Evolutionary conservation across 2,113 vertebrate species (phyloP).

Genomic region (Bufo bufo): DNA sequence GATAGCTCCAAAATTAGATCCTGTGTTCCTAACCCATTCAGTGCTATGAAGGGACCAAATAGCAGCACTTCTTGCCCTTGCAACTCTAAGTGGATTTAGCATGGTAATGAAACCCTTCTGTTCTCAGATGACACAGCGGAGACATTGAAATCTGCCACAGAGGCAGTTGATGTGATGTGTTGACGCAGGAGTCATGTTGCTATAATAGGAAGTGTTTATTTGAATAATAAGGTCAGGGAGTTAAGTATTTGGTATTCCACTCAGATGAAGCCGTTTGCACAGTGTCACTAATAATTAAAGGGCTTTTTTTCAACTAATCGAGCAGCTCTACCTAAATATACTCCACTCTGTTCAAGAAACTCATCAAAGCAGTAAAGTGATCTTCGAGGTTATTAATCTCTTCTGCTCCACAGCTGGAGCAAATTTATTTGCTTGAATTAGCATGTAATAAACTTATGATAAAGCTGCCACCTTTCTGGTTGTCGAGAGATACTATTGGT

Average conservation of each 20-base stretch:
- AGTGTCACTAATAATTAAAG: constrained; percentile 90
- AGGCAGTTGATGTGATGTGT: constrained; percentile 63
- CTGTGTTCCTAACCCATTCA: constrained; percentile 53
- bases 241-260: constrained; percentile 82
- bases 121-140: constrained; percentile 57
- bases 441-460: constrained; percentile 82
- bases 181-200: constrained; percentile 63
- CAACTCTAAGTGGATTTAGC: constrained; percentile 49
- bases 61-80: constrained; percentile 27
- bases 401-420: constrained; percentile 78
- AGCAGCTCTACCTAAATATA: constrained; percentile 81
- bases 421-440: constrained; percentile 86
- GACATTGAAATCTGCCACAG: constrained; percentile 62
- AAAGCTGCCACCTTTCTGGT: constrained; percentile 71
- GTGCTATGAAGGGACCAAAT: constrained; percentile 43
- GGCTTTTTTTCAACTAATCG: constrained; percentile 79
- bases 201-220: constrained; percentile 76
- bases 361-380: constrained; percentile 79
- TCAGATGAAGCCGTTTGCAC: constrained; percentile 78
- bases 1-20: constrained; percentile 57
- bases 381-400: constrained; percentile 85
- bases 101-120: constrained; percentile 45
- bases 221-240: constrained; percentile 82
- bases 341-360: constrained; percentile 79
- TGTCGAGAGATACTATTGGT: constrained; percentile 64